Evolutionary conservation across 1,140 invertebrate species (phyloP).

Genomic region (Vanessa tameamea): DNA sequence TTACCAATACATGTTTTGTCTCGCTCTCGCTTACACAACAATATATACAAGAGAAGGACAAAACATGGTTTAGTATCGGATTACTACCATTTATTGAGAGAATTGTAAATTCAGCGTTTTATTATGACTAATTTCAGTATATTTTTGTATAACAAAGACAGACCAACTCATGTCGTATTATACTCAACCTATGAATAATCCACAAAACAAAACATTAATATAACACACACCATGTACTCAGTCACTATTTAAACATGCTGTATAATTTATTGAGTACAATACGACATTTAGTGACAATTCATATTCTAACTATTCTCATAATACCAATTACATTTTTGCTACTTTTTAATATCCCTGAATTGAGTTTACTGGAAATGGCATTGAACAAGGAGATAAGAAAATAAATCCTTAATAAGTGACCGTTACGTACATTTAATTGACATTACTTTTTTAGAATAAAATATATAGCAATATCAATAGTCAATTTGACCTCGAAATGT

Average conservation of each 20-base stretch:
- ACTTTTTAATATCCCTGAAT: background rate
- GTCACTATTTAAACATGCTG: background rate
- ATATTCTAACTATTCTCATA: background rate
- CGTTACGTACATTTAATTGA: too few species aligned
- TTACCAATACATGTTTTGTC: background rate
- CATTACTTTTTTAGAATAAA: too few species aligned
- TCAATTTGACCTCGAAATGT: too few species aligned
- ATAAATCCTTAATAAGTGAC: too few species aligned
- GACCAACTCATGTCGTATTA: background rate
- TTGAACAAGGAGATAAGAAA: background rate
- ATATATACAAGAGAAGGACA: background rate
- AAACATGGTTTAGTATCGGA: background rate
- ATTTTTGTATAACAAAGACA: constrained; percentile 17
- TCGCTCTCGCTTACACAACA: background rate
- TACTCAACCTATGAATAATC: background rate
- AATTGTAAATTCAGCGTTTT: background rate
- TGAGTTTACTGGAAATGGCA: background rate
- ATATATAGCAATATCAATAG: too few species aligned
- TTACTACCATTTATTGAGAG: constrained; percentile 5
- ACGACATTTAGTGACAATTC: background rate
- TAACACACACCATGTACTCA: background rate
- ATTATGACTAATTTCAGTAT: constrained; percentile 24
- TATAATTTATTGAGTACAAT: background rate
- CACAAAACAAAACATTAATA: background rate
- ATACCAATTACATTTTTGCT: background rate